These are phyloP conservation scores for Pogonognathellus flavescens DNA, from an alignment of 1,140 invertebrate genomes.

Conservation along the genomic window DNA sequence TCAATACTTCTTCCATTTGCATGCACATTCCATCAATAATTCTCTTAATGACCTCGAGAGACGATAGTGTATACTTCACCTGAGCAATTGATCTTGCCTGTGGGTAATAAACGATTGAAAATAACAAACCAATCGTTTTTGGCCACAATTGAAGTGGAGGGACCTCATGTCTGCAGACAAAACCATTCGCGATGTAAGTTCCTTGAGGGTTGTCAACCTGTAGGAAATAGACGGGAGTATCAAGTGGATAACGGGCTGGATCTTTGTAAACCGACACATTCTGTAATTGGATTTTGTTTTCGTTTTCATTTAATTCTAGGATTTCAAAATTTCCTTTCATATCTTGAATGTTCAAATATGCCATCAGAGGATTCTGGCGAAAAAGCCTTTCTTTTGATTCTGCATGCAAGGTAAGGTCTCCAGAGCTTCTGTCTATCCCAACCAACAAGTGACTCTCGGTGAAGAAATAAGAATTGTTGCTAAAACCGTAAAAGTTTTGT, in stretches of 20 bases:
- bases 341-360: neutral
- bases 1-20: neutral
- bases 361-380: neutral
- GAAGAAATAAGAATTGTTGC: slow-evolving; percentile 27
- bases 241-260: neutral
- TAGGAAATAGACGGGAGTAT: slow-evolving; percentile 53
- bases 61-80: neutral
- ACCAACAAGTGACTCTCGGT: slow-evolving; percentile 47
- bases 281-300: neutral
- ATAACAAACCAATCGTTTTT: slow-evolving; percentile 42
- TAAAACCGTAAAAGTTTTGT: slow-evolving; percentile 41
- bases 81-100: neutral
- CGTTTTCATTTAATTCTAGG: neutral
- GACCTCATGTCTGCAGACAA: slow-evolving; percentile 50
- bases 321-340: neutral
- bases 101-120: neutral
- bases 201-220: slow-evolving; percentile 51
- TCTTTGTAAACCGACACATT: neutral
- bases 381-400: neutral
- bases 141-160: slow-evolving; percentile 53
- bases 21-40: neutral
- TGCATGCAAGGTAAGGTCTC: neutral
- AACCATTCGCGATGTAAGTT: slow-evolving; percentile 56
- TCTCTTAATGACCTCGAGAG: neutral
- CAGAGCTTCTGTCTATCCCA: neutral